Conservation (phyloP, 2,113 vertebrate genomes). For the Vombatus ursinus region DNA sequence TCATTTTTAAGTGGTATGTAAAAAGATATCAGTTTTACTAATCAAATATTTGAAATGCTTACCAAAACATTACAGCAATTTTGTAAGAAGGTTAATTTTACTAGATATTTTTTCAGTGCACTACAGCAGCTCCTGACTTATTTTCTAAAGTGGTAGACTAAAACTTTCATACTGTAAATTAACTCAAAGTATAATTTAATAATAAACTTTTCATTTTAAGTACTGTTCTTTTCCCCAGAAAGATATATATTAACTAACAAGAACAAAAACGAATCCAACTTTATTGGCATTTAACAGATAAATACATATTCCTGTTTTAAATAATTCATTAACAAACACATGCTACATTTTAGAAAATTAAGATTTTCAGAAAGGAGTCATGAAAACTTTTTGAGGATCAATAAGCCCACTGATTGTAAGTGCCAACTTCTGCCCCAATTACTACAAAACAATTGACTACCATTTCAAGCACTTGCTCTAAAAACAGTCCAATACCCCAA, state of each 20-base stretch:
- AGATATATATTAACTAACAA: slow-evolving; percentile 16
- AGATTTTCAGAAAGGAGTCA: not conserved
- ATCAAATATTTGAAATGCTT: slow-evolving; percentile 36
- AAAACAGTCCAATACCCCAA: not conserved
- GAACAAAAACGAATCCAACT: not conserved
- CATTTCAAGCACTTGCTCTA: not conserved
- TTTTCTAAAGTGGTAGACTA: slow-evolving; percentile 43
- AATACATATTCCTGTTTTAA: not conserved
- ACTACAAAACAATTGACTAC: slow-evolving; percentile 5
- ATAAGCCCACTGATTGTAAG: not conserved
- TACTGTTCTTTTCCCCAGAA: slow-evolving; percentile 31
- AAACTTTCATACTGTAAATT: not conserved
- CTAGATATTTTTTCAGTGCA: slow-evolving; percentile 8
- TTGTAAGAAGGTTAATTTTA: slow-evolving; percentile 1
- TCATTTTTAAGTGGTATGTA: not conserved
- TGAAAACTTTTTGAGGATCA: not conserved
- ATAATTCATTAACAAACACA: not conserved
- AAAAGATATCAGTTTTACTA: slow-evolving; percentile 28
- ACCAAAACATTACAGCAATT: not conserved
- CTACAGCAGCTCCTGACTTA: not conserved
- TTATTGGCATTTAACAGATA: not conserved
- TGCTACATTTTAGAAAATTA: not conserved
- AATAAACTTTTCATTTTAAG: slow-evolving; percentile 36
- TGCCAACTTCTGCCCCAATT: not conserved
- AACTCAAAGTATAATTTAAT: slow-evolving; percentile 43